These are phyloP conservation scores for Astreopora myriophthalma DNA, from an alignment of 64 coral and sea anemone genomes.

Conservation along the genomic window DNA sequence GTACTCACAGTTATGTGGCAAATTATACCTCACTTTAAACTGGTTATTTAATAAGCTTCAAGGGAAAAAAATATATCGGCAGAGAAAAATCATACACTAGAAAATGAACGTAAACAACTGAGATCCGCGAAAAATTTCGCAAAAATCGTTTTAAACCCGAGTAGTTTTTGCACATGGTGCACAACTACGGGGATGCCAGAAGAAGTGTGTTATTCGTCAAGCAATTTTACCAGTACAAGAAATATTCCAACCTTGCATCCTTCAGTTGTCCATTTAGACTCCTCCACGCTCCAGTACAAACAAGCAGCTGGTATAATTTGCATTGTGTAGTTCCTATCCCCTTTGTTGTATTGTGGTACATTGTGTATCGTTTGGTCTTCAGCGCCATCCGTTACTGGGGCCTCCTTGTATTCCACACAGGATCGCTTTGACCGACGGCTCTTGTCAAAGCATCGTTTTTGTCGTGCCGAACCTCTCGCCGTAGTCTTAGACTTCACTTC, in stretches of 20 bases:
- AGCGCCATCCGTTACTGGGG: neutral
- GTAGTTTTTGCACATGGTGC: no score
- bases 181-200: no score
- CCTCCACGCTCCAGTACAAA: slow-evolving; percentile 11
- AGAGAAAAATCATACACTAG: no score
- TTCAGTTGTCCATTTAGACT: slow-evolving; percentile 11
- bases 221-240: neutral
- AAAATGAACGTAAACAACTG: no score
- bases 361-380: neutral
- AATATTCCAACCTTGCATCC: slow-evolving; percentile 31
- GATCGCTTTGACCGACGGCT: slow-evolving; percentile 1
- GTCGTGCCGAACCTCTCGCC: neutral
- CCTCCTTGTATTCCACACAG: slow-evolving; percentile 1
- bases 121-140: no score
- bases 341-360: neutral
- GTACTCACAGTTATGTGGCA: no score
- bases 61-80: no score
- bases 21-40: no score
- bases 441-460: neutral
- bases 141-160: no score
- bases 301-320: slow-evolving; percentile 21
- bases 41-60: no score
- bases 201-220: no score
- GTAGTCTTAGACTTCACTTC: neutral
- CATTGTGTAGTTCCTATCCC: neutral